Evolutionary conservation across 2,888 invertebrate genomes (phyloP).

Genomic region (Teleogryllus oceanicus): DNA sequence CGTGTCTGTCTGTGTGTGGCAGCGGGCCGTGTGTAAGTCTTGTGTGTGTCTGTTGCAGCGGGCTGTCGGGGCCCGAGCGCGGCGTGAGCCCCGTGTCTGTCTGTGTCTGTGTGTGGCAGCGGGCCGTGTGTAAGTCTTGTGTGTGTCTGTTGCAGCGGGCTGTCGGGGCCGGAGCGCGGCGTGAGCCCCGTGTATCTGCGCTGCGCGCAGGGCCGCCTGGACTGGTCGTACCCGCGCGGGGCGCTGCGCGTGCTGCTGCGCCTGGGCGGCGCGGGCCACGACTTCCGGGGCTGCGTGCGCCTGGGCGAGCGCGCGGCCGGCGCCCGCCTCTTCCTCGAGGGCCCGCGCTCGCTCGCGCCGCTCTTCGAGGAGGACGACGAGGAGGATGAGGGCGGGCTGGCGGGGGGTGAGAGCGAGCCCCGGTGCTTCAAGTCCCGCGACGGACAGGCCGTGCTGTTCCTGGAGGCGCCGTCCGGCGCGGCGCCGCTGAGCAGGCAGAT

Average conservation of each 20-base stretch:
- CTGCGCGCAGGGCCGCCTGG: constrained; percentile 46
- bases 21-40: too few species aligned
- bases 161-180: not conserved
- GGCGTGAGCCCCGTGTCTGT: constrained; percentile 12
- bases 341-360: constrained; percentile 39
- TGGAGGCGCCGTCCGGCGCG: not conserved
- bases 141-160: constrained; percentile 6
- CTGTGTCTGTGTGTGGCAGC: too few species aligned
- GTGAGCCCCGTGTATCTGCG: constrained; percentile 23
- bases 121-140: not conserved
- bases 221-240: constrained; percentile 74
- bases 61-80: constrained; percentile 12
- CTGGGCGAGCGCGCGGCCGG: constrained; percentile 47
- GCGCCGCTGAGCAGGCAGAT: not conserved
- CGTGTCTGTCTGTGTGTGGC: too few species aligned
- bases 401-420: not conserved
- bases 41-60: constrained; percentile 18
- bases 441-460: not conserved
- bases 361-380: not conserved
- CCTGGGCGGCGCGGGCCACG: constrained; percentile 56
- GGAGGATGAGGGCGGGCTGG: not conserved
- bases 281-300: constrained; percentile 69
- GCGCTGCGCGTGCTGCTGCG: constrained; percentile 66
- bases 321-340: constrained; percentile 62
- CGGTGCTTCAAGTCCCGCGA: not conserved